Conservation (phyloP, 2,797 vertebrate genomes). For the Galagoides demidoff region DNA sequence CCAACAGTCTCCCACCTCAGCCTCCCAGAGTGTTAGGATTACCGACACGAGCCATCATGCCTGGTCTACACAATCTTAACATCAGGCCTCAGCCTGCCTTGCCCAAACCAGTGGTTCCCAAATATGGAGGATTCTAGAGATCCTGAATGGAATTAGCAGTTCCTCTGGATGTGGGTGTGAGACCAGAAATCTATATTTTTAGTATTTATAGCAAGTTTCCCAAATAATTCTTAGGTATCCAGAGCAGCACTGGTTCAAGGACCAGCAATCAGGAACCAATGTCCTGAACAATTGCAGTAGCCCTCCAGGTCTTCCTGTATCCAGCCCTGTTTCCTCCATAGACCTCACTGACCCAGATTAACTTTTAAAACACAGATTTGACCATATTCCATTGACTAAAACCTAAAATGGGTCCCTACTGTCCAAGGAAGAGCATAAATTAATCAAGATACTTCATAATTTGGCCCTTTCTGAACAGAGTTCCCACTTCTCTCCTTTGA, state of each 20-base stretch:
- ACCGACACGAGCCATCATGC: too few species aligned
- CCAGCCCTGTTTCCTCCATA: background rate
- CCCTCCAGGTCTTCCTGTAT: background rate
- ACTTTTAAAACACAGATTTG: slow-evolving; percentile 14
- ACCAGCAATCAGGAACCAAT: background rate
- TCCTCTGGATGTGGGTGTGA: background rate
- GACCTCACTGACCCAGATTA: background rate
- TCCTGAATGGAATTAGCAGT: background rate
- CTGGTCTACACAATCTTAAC: background rate
- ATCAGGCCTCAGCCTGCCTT: background rate
- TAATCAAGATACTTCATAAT: background rate
- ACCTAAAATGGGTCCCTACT: background rate
- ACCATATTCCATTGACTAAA: background rate
- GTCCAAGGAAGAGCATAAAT: background rate
- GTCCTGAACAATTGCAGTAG: background rate
- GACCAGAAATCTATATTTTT: background rate
- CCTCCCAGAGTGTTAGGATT: too few species aligned
- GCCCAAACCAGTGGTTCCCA: background rate
- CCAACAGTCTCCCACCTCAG: too few species aligned
- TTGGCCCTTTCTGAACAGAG: background rate
- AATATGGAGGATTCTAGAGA: slow-evolving; percentile 37
- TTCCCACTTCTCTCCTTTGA: slow-evolving; percentile 26
- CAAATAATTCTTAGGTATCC: slow-evolving; percentile 29
- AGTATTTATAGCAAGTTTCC: slow-evolving; percentile 22
- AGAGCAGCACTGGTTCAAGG: background rate